phyloP scores from a whole-genome alignment of 2,888 invertebrate species.

The Platypus cylindrus region DNA sequence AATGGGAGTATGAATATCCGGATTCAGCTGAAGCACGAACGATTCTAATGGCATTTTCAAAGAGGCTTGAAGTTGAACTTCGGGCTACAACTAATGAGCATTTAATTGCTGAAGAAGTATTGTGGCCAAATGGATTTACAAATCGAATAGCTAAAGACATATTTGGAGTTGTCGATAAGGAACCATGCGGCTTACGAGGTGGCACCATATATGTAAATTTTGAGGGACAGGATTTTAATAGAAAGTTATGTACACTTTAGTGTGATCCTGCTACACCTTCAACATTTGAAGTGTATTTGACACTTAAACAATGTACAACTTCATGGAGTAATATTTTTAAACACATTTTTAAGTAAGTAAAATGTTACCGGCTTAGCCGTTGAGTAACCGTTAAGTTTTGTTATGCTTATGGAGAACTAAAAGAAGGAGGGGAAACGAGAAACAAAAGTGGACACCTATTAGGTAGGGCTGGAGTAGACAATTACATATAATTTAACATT shows the following conservation, averaged over 20 bases:
- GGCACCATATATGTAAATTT: slow-evolving; percentile 73
- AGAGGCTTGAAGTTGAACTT: slow-evolving; percentile 63
- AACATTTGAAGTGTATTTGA: slow-evolving; percentile 79
- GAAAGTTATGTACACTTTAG: slow-evolving; percentile 65
- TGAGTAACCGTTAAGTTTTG: neutral
- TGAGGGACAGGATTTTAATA: slow-evolving; percentile 51
- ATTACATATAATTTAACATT: too few relatives aligned
- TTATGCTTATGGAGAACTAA: too few relatives aligned
- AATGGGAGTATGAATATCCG: slow-evolving; percentile 23
- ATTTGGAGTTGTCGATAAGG: slow-evolving; percentile 66
- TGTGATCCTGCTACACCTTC: slow-evolving; percentile 75
- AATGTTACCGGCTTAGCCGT: too few relatives aligned
- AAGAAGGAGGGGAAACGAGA: too few relatives aligned
- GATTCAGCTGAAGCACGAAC: slow-evolving; percentile 36
- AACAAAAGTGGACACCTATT: too few relatives aligned
- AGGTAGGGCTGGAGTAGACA: too few relatives aligned
- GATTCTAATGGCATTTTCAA: slow-evolving; percentile 56
- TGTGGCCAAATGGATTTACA: slow-evolving; percentile 69
- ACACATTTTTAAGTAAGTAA: slow-evolving; percentile 78
- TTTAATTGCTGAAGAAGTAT: slow-evolving; percentile 69
- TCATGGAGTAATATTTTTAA: slow-evolving; percentile 78
- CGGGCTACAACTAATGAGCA: slow-evolving; percentile 68
- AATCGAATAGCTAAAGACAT: slow-evolving; percentile 65
- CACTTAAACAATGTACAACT: slow-evolving; percentile 69
- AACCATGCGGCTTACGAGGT: slow-evolving; percentile 80